Conservation (phyloP, 2,797 vertebrate species). For the Catostomus latipinnis region DNA sequence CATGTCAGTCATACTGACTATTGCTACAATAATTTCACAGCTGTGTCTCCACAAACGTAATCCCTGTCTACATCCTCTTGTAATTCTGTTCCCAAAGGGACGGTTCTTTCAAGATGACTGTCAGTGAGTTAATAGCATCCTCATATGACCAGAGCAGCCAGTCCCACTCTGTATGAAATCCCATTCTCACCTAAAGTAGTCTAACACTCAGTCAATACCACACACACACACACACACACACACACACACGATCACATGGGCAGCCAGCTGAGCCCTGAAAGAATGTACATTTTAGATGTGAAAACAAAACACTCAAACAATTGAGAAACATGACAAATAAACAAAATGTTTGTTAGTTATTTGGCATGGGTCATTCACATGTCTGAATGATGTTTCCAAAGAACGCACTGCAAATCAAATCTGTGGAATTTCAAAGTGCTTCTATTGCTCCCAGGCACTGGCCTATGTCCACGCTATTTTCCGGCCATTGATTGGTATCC, state of each 20-base stretch:
- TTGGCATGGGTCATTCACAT: constrained; percentile 2
- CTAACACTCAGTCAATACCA: neutral
- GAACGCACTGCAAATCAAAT: neutral
- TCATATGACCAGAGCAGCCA: neutral
- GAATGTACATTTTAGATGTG: constrained; percentile 5
- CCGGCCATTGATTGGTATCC: constrained; percentile 29
- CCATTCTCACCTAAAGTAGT: constrained; percentile 1
- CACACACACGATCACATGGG: neutral
- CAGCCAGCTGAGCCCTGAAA: neutral
- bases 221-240: constrained; percentile 10
- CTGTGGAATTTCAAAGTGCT: constrained; percentile 11
- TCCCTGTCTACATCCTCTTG: neutral
- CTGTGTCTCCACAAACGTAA: constrained; percentile 2
- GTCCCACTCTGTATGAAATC: neutral
- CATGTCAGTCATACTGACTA: neutral
- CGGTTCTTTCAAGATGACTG: constrained; percentile 5
- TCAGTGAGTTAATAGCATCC: constrained; percentile 15
- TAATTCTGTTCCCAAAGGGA: constrained; percentile 14
- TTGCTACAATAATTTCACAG: constrained; percentile 1
- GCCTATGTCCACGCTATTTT: constrained; percentile 19
- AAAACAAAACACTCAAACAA: neutral
- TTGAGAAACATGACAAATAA: neutral
- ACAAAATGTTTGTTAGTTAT: neutral
- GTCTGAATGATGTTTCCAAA: neutral
- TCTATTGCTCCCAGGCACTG: constrained; percentile 4